Evolutionary conservation across 1,140 invertebrate species (phyloP).

Genomic region (Aphis craccivora): DNA sequence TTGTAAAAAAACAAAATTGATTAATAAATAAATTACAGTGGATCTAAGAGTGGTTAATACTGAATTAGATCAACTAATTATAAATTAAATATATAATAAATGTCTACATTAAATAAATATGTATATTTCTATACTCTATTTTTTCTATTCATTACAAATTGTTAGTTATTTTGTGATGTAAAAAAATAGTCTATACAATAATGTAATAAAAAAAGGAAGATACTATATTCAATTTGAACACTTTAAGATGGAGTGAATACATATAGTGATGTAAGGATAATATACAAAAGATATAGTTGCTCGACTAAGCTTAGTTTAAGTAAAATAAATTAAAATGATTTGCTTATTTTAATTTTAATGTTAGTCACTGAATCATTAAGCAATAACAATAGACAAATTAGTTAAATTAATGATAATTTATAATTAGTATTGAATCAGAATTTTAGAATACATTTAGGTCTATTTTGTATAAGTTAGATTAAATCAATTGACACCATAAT

Average conservation of each 20-base stretch:
- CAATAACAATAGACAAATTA: not conserved
- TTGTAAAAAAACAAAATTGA: not conserved
- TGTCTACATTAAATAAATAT: not conserved
- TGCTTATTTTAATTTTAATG: not conserved
- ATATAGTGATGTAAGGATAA: not conserved
- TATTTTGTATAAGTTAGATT: not conserved
- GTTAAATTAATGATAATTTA: not conserved
- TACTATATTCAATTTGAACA: not conserved
- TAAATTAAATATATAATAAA: not conserved
- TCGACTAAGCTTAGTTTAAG: not conserved
- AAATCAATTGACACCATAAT: not conserved
- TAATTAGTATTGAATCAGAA: not conserved
- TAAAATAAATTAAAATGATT: not conserved
- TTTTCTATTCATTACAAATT: not conserved
- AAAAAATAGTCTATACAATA: not conserved
- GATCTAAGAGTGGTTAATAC: not conserved
- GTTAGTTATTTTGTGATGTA: not conserved
- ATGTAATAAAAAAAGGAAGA: not conserved
- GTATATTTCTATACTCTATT: not conserved
- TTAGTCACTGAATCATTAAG: constrained; percentile 4
- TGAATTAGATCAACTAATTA: not conserved
- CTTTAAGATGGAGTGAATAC: not conserved
- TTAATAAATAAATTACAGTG: not conserved
- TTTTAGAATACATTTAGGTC: not conserved
- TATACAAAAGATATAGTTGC: not conserved